Evolutionary conservation across 2,888 invertebrate genomes (phyloP).

Genomic region (Agrotis clavis): DNA sequence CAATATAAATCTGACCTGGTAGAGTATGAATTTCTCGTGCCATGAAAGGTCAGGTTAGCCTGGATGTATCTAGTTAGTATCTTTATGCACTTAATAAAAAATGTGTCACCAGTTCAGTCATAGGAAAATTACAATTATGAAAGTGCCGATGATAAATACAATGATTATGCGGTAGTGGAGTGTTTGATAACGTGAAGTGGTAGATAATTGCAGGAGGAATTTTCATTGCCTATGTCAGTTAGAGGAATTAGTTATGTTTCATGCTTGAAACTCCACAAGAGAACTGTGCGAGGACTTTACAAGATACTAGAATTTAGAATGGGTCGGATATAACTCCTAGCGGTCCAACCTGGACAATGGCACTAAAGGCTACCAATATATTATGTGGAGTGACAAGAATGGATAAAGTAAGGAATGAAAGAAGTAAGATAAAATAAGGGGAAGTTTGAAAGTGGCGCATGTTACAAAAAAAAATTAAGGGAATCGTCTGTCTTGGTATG

Average conservation of each 20-base stretch:
- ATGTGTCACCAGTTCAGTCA: constrained; percentile 47
- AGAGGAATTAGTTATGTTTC: constrained; percentile 14
- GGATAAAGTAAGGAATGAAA: no score
- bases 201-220: constrained; percentile 31
- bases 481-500: no score
- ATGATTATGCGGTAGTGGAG: constrained; percentile 56
- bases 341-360: no score
- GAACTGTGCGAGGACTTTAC: no score
- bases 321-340: no score
- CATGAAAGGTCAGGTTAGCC: no score
- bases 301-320: no score
- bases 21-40: not conserved
- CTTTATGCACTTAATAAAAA: constrained; percentile 7
- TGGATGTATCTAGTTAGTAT: not conserved
- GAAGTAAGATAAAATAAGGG: no score
- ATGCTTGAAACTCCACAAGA: not conserved
- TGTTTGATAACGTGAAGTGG: constrained; percentile 43
- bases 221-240: constrained; percentile 27
- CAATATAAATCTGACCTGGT: not conserved
- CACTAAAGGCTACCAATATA: no score
- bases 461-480: no score
- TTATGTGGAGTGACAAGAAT: no score
- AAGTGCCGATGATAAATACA: constrained; percentile 28
- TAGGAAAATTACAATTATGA: constrained; percentile 60
- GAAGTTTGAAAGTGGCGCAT: no score